Conservation (phyloP, 2,797 vertebrate species). For the Notolabrus celidotus region DNA sequence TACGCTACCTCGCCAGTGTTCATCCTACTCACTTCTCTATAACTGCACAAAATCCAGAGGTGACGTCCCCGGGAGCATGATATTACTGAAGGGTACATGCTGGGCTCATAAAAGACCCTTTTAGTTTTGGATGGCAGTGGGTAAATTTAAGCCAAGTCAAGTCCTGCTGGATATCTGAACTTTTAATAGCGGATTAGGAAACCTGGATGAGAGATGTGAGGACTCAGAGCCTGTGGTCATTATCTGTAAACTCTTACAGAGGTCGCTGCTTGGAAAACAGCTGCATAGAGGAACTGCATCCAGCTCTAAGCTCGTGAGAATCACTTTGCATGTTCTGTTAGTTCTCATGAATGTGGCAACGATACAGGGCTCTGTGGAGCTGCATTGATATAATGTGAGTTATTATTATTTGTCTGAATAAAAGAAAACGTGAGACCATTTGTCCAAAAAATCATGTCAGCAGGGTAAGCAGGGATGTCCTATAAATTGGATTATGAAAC, state of each 20-base stretch:
- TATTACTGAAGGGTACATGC: conserved; percentile 5
- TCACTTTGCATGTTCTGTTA: background rate
- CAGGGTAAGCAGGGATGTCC: too few relatives aligned
- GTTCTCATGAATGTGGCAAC: conserved; percentile 25
- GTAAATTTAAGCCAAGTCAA: conserved; percentile 27
- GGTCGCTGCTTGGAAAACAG: conserved; percentile 55
- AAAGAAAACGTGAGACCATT: background rate
- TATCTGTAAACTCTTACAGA: conserved; percentile 39
- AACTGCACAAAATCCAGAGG: conserved; percentile 9
- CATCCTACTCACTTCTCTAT: conserved; percentile 29
- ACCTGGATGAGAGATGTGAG: conserved; percentile 54
- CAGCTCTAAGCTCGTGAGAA: conserved; percentile 40
- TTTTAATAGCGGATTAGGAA: conserved; percentile 63
- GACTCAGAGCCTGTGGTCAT: conserved; percentile 12
- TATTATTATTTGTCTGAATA: background rate
- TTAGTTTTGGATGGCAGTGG: conserved; percentile 35
- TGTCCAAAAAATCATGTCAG: too few relatives aligned
- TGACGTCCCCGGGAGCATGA: conserved; percentile 9
- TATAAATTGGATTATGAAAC: too few relatives aligned
- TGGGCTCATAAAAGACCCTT: conserved; percentile 41
- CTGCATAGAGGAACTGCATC: conserved; percentile 45
- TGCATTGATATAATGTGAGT: background rate
- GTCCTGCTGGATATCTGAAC: conserved; percentile 45
- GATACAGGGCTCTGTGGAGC: background rate
- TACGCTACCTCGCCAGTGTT: conserved; percentile 3